Conservation (phyloP, 2,888 invertebrate species). For the Trissolcus japonicus region DNA sequence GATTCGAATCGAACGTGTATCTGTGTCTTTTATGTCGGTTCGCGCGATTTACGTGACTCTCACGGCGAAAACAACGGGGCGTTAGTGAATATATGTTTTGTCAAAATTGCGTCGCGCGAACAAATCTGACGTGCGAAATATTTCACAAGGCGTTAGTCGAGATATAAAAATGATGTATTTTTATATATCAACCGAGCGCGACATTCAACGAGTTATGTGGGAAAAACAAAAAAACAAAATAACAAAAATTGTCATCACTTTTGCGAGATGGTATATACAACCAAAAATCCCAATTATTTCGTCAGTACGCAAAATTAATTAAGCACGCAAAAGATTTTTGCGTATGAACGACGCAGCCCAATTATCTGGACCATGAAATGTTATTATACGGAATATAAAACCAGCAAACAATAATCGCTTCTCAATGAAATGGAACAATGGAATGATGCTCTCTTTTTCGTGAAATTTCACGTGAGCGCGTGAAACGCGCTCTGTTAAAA, state of each 20-base stretch:
- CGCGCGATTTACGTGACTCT: slow-evolving; percentile 43
- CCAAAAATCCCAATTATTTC: no score
- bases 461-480: slow-evolving; percentile 2
- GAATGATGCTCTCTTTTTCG: not conserved
- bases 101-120: slow-evolving; percentile 17
- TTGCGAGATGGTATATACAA: no score
- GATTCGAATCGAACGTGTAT: slow-evolving; percentile 47
- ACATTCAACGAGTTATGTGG: slow-evolving; percentile 9
- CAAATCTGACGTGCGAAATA: slow-evolving; percentile 40
- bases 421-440: not conserved
- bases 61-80: slow-evolving; percentile 32
- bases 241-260: no score
- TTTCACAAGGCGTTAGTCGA: slow-evolving; percentile 24
- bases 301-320: no score
- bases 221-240: not conserved
- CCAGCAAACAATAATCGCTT: no score
- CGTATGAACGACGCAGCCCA: no score
- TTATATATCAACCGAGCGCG: not conserved
- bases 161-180: slow-evolving; percentile 26
- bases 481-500: not conserved
- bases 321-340: no score
- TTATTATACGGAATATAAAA: no score
- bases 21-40: slow-evolving; percentile 37
- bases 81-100: slow-evolving; percentile 42
- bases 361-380: no score